A percentile compares a stretch with the other conserved stretches of the same genome.
These are phyloP conservation scores for Oryzaephilus surinamensis DNA, from an alignment of 1,140 invertebrate species.

Conservation along the genomic window DNA sequence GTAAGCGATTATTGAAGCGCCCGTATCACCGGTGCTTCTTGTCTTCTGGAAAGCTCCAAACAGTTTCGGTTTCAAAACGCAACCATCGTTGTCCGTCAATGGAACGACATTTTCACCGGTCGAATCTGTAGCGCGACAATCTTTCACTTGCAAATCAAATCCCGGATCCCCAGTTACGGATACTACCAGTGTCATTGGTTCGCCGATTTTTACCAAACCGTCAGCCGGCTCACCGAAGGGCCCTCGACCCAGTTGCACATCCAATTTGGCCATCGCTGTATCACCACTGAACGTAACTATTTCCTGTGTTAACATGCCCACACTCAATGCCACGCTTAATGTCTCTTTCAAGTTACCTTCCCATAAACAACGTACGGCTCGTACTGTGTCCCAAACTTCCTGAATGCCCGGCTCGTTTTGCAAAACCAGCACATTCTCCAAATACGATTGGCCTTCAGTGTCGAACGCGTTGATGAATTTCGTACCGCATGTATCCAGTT, in stretches of 20 bases:
- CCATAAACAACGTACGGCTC: conserved; percentile 69
- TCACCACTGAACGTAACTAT: conserved; percentile 75
- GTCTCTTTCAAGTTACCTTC: conserved; percentile 68
- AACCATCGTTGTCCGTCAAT: conserved; percentile 67
- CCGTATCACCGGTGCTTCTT: conserved; percentile 54
- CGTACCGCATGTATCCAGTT: conserved; percentile 66
- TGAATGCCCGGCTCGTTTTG: conserved; percentile 72
- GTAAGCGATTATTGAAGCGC: conserved; percentile 68
- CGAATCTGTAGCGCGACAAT: conserved; percentile 65
- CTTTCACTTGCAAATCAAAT: conserved; percentile 67
- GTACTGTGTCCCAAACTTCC: conserved; percentile 72
- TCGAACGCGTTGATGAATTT: conserved; percentile 70
- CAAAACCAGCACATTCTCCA: conserved; percentile 70
- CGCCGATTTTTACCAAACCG: conserved; percentile 73
- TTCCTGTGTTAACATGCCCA: conserved; percentile 71
- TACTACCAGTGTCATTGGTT: conserved; percentile 71
- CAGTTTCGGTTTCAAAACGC: conserved; percentile 69
- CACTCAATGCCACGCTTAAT: conserved; percentile 59
- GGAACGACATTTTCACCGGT: conserved; percentile 51
- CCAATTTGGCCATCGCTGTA: conserved; percentile 66
- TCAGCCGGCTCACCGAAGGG: conserved; percentile 65
- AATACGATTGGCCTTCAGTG: conserved; percentile 61
- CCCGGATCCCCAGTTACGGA: conserved; percentile 68
- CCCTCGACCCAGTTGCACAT: conserved; percentile 68
- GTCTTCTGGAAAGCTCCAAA: conserved; percentile 75